These are phyloP conservation scores for Cardiocondyla obscurior DNA, from an alignment of 1,140 invertebrate genomes.

Conservation along the genomic window DNA sequence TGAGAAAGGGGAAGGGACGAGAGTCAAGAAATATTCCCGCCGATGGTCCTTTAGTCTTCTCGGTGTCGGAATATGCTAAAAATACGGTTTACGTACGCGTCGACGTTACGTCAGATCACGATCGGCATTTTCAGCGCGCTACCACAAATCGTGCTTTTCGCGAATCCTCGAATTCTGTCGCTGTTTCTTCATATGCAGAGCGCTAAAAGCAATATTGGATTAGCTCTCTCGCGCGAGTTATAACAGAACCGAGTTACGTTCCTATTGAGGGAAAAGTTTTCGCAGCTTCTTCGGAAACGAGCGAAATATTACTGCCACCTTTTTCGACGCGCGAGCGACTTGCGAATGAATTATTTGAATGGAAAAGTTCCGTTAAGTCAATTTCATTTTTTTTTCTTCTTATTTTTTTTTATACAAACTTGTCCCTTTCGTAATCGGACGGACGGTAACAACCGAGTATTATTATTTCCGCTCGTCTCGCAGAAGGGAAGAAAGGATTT, in stretches of 20 bases:
- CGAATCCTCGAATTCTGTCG: neutral
- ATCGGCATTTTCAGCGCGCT: neutral
- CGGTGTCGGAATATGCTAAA: conserved; percentile 2
- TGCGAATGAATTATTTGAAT: conserved; percentile 1
- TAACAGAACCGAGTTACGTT: neutral
- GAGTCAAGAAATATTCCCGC: neutral
- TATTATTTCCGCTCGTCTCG: neutral
- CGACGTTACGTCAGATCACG: neutral
- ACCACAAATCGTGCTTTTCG: neutral
- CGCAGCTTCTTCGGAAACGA: neutral
- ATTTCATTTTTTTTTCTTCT: too few relatives aligned
- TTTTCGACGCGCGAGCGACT: neutral
- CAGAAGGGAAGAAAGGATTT: neutral
- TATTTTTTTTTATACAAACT: conserved; percentile 22
- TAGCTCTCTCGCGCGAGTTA: neutral
- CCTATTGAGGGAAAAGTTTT: neutral
- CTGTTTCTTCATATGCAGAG: neutral
- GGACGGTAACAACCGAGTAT: neutral
- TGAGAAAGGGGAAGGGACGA: neutral
- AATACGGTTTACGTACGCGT: neutral
- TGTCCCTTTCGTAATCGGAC: neutral
- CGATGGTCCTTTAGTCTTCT: neutral
- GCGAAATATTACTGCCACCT: neutral
- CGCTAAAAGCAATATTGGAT: neutral
- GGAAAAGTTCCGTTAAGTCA: neutral